These are phyloP conservation scores for Tetranychus urticae DNA, from an alignment of 1,140 invertebrate species.

Conservation along the genomic window DNA sequence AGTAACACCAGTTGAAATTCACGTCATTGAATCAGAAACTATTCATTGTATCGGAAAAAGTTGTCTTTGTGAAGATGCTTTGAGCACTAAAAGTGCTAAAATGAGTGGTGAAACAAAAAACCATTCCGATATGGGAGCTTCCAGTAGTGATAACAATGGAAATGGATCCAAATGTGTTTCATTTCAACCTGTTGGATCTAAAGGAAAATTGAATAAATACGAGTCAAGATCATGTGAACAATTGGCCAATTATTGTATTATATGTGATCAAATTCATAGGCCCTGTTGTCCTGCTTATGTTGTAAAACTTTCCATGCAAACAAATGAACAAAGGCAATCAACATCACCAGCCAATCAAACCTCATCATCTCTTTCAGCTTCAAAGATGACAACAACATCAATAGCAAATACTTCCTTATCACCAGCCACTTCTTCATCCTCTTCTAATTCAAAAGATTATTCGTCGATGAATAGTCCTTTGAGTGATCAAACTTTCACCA, in stretches of 20 bases:
- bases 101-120: background rate
- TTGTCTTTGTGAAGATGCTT: background rate
- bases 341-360: background rate
- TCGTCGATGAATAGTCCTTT: background rate
- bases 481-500: background rate
- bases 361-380: background rate
- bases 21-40: background rate
- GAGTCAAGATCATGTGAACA: constrained; percentile 7
- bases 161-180: background rate
- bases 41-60: background rate
- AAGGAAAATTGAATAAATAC: background rate
- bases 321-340: background rate
- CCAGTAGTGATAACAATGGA: background rate
- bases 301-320: background rate
- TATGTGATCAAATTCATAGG: constrained; percentile 6
- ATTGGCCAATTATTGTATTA: constrained; percentile 5
- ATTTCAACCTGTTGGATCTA: background rate
- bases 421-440: too few species aligned
- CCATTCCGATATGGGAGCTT: background rate
- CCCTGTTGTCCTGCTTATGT: constrained; percentile 6
- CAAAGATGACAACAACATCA: background rate
- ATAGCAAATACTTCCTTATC: too few species aligned
- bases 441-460: background rate
- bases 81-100: background rate
- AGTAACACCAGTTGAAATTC: constrained; percentile 5